Base-by-base conservation (phyloP, 2,888 invertebrate genomes). In the Camponotus fellah region DNA sequence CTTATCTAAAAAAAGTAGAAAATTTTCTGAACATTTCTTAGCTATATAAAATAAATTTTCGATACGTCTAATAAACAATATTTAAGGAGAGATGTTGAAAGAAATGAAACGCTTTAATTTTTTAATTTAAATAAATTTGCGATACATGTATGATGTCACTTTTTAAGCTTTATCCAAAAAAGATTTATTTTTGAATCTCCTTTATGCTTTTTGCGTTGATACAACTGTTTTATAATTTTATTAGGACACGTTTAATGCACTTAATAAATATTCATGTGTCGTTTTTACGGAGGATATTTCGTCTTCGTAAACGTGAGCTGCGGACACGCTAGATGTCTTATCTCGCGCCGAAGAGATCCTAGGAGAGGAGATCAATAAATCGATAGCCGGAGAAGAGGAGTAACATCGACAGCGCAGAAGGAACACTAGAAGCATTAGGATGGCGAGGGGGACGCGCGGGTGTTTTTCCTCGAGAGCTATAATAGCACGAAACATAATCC, bases 401-500 rank as follows among this genome's bases (percentile, higher is more conserved):
- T 46, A 76, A 82, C 65, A 46, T 58, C 64, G 64, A 82, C 65
- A 46, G 65, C 58, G 77, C 46, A 77, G 66, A 77, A 76, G 75
- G 66, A 82, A 82, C 76, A 66, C 64, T 34, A 53, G 43, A 56
- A 77, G 46, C 75, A 43, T 26, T 14, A n/a, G 17, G 12, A 34
- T 17, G 14, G 34, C 14, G 12, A 64, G 46, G 82, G 82, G 71
- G 85, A 72, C 66, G 83, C 81, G 85, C 88, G 91, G 85, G 89
- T 74, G 75, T 88, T 86, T 86, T 87, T 88, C 77, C 85, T 58
- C 85, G 83, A 85, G 87, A 87, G 86, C 85, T 90, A 91, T 91
- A 92, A 92, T 91, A 91, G 91, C 90, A 90, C 90, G 92, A 91
- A 92, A 92, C 88, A 91, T 92, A 93, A 93, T 93, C 91, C 90